Evolutionary conservation across 2,797 vertebrate genomes (phyloP), one percentile per base, ranked within the genome.

Genomic region (Hoplostethus atlanticus): DNA sequence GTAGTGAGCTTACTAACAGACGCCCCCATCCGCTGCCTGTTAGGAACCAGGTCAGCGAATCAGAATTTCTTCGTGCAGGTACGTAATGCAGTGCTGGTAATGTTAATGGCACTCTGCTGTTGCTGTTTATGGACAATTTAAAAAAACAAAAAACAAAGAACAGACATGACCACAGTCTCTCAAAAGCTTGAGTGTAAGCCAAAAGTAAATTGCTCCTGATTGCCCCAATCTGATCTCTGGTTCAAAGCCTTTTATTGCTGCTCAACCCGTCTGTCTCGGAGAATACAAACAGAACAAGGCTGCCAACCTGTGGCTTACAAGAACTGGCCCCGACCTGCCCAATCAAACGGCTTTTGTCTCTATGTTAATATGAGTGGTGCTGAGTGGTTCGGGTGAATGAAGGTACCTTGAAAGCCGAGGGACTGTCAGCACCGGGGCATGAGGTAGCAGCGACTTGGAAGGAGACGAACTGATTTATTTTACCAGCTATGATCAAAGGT

Each of bases 261-360:
- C 73, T 66, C 71, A 73, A 10, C 59, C 67, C 83, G 50, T 83
- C 52, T 54, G 56, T 60, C 12, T 16, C 55, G 62, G 68, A 80
- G 51, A 81, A 78, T 3, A 71, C 70, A 70, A 31, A 44, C 64
- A 66, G 40, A 67, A 68, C 3, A 16, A 76, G 57, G 40, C 46
- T 21, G 36, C 47, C 59, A 87, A 79, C 80, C 57, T 79, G 66
- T 68, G 76, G 77, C 70, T 73, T 36, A 25, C 31, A 6, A 58
- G 71, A 80, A 54, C 48, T 63, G 55, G 66, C 40, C 50, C 67
- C 46, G 61, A 58, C 53, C 56, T 64, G 46, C 30, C 48, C 58
- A 21, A 38, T 48, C n/a, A 68, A 71, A 68, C 59, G 64, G 71
- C 81, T 72, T 85, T 86, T 84, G 83, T 85, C 69, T 76, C 34